Evolutionary conservation across 2,888 invertebrate species (phyloP), one percentile per base, ranked within the genome.

Genomic region (Clunio marinus): DNA sequence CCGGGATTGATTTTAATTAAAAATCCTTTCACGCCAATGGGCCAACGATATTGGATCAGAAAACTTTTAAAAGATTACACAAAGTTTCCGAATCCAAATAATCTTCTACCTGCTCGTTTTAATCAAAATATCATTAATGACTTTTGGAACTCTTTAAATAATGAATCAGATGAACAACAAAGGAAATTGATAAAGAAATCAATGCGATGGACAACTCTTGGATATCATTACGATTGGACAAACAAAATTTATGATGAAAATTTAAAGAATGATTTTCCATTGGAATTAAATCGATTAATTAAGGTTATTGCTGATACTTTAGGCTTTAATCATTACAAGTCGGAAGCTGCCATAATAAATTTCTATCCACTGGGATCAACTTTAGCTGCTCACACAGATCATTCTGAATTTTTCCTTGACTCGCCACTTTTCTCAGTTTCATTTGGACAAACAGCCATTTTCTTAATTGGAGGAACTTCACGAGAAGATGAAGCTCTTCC

Each of bases 141-240:
- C 27, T 63, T 68, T 45, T 57, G 32, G 35, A 32, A 41, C 2
- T 17, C 73, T 71, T 69, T 76, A 62, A 78, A 71, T 84, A 88
- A 90, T 86, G 91, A 91, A 80, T 83, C 71, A 78, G 80, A 71
- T 83, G 84, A 75, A 77, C 80, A 75, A 74, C 75, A 79, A 79
- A 77, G 75, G 76, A 74, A 27, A 71, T 76, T 57, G 71, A 72
- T 77, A 74, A 77, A 74, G 73, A 75, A 72, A 70, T 81, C 72
- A 70, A 77, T 99, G 73, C 81, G 98, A 73, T 99, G 99, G 99
- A 86, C 90, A 1, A 99, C 98, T 0, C 79, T 98, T 35, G 99
- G 99, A 13, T 97, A 96, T 76, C 98, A 99, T 79, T 96, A 99
- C 78, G 88, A 99, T 77, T 99, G 99, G 98, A 88, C 95, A 74